Evolutionary conservation across 2,113 vertebrate species (phyloP).

Genomic region (Sinosuthora webbiana): DNA sequence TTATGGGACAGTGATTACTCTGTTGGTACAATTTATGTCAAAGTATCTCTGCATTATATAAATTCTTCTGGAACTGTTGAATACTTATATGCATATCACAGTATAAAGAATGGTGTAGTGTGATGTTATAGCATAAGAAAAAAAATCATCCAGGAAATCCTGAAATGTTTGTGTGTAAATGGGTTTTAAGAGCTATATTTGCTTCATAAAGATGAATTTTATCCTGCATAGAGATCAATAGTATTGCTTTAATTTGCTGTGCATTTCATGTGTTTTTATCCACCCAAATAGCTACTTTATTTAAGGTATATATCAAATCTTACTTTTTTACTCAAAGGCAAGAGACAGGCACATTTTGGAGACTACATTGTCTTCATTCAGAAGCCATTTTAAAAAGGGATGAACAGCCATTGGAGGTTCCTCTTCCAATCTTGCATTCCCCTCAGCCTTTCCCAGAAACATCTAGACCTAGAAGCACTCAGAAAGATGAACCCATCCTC

Average conservation of each 20-base stretch:
- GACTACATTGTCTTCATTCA: neutral
- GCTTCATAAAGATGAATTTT: neutral
- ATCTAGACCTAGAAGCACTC: neutral
- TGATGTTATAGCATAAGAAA: neutral
- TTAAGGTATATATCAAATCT: neutral
- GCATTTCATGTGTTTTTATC: neutral
- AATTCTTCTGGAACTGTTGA: neutral
- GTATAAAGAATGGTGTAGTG: neutral
- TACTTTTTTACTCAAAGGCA: neutral
- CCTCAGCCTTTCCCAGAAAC: rapidly evolving
- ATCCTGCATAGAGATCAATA: neutral
- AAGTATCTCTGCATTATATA: neutral
- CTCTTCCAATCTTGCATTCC: neutral
- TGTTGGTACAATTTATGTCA: neutral
- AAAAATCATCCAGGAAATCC: neutral
- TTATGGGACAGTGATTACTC: neutral
- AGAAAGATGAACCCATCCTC: neutral
- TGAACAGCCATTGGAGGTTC: neutral
- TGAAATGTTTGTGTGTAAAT: neutral
- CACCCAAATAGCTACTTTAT: neutral
- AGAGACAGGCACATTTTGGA: neutral
- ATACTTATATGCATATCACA: neutral
- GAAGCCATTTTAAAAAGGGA: neutral
- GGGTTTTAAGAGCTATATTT: neutral
- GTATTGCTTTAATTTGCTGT: neutral